phyloP scores from a whole-genome alignment of 2,888 invertebrate genomes.

The Baronia brevicornis region DNA sequence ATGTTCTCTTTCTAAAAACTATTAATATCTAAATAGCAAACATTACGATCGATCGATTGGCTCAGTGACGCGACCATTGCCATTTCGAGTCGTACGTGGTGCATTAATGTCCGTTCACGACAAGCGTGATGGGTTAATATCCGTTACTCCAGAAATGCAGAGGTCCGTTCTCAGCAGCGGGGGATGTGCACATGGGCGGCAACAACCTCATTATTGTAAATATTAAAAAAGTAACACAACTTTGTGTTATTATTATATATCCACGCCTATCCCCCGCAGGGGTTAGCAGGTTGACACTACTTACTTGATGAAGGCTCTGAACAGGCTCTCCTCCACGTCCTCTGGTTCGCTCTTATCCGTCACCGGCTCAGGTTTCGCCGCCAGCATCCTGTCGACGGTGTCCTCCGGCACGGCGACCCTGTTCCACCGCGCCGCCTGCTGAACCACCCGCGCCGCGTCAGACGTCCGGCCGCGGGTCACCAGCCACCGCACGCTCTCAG shows the following conservation, averaged over 20 bases:
- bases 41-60: no score
- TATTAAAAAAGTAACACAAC: no score
- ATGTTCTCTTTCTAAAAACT: no score
- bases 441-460: conserved; percentile 77
- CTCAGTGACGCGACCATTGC: no score
- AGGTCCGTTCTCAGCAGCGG: no score
- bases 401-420: conserved; percentile 62
- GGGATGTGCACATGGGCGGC: no score
- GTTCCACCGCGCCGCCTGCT: conserved; percentile 77
- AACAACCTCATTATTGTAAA: no score
- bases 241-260: background rate
- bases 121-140: no score
- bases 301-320: conserved; percentile 51
- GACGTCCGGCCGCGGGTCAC: conserved; percentile 77
- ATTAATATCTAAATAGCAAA: no score
- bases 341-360: conserved; percentile 31
- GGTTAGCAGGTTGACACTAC: conserved; percentile 16
- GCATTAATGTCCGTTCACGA: no score
- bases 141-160: no score
- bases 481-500: conserved; percentile 87
- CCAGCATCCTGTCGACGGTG: conserved; percentile 55
- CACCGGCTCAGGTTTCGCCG: conserved; percentile 36
- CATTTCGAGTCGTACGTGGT: no score
- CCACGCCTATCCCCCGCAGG: background rate
- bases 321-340: conserved; percentile 46